phyloP scores from a whole-genome alignment of 2,797 vertebrate genomes.

The Centroberyx gerrardi region DNA sequence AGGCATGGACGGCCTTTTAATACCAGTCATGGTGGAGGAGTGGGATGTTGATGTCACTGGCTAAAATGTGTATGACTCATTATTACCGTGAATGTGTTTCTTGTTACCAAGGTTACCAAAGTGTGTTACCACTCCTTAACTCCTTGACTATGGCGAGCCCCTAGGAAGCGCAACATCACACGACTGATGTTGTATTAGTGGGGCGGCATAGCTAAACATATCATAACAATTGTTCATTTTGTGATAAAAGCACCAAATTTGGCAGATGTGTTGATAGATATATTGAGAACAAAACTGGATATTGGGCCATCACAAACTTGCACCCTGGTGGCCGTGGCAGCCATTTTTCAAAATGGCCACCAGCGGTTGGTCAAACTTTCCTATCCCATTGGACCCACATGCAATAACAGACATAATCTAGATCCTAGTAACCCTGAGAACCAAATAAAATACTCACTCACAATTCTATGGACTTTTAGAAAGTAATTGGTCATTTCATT shows the following conservation, averaged over 20 bases:
- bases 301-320: no score
- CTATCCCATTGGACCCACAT: conserved; percentile 19
- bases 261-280: no score
- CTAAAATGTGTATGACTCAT: not conserved
- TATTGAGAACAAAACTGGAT: no score
- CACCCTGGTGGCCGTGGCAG: conserved; percentile 4
- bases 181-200: no score
- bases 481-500: no score
- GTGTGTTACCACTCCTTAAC: not conserved
- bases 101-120: conserved; percentile 43
- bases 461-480: no score
- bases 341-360: not conserved
- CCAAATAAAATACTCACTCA: no score
- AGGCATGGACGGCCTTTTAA: conserved; percentile 9
- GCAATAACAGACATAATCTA: conserved; percentile 14
- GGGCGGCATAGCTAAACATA: no score
- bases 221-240: no score
- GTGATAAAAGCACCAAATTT: no score
- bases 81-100: conserved; percentile 1
- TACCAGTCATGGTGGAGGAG: not conserved
- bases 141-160: not conserved
- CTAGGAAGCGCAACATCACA: no score
- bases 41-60: not conserved
- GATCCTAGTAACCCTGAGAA: no score
- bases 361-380: conserved; percentile 12